phyloP scores from a whole-genome alignment of 2,797 vertebrate species.

The Lateolabrax maculatus region DNA sequence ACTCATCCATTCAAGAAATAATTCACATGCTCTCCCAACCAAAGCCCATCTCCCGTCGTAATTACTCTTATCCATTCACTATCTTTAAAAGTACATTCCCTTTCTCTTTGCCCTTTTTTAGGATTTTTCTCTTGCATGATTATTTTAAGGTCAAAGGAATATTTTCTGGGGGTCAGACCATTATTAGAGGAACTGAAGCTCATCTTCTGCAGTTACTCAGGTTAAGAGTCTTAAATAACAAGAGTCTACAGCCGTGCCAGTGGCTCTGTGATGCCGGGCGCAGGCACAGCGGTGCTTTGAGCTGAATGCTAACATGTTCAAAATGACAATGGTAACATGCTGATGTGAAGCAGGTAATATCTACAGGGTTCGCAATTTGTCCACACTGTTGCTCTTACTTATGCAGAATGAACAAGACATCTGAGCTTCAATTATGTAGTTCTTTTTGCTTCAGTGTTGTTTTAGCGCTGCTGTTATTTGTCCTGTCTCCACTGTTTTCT shows the following conservation, averaged over 20 bases:
- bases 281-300: neutral
- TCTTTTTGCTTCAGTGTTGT: neutral
- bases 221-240: neutral
- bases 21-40: neutral
- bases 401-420: neutral
- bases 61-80: neutral
- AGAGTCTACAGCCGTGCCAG: neutral
- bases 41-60: neutral
- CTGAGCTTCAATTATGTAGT: neutral
- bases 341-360: neutral
- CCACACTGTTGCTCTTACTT: neutral
- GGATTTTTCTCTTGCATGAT: neutral
- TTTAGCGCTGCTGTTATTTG: conserved; percentile 1
- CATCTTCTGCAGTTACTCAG: neutral
- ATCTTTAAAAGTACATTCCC: neutral
- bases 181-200: conserved; percentile 13
- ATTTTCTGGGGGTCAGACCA: neutral
- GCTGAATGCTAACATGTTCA: neutral
- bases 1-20: neutral
- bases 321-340: neutral
- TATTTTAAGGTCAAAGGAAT: conserved; percentile 20
- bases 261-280: neutral
- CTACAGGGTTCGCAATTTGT: neutral
- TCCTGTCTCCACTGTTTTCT: neutral
- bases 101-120: neutral